phyloP scores from a whole-genome alignment of 2,113 vertebrate genomes.

The Pseudopodoces humilis region DNA sequence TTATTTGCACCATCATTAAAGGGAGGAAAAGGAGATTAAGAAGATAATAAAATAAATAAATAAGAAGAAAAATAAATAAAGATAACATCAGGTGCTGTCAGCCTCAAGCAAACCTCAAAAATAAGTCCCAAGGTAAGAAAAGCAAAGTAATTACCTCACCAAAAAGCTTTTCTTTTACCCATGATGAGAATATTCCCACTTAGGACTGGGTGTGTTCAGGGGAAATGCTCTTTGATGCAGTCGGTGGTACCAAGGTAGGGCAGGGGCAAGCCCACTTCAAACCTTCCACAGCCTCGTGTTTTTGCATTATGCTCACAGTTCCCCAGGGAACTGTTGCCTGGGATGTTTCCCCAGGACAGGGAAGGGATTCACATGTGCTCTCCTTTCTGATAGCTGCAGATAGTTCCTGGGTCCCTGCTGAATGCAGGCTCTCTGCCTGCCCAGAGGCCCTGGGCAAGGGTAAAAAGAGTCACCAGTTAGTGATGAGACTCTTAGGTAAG shows the following conservation, averaged over 20 bases:
- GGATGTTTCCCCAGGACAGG: neutral
- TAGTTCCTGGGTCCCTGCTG: neutral
- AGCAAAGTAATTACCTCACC: neutral
- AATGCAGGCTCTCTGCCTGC: rapidly evolving
- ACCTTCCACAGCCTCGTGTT: neutral
- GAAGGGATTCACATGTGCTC: rapidly evolving
- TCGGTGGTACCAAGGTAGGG: neutral
- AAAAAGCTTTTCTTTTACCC: neutral
- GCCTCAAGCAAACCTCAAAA: neutral
- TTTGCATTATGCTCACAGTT: rapidly evolving
- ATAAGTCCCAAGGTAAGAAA: neutral
- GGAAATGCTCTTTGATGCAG: neutral
- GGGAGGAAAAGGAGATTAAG: neutral
- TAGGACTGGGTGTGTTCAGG: neutral
- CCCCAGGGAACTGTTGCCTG: no score
- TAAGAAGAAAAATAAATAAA: no score
- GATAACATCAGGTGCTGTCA: neutral
- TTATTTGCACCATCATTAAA: neutral
- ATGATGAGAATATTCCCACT: neutral
- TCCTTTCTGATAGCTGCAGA: neutral
- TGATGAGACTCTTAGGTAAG: neutral
- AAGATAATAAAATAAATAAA: neutral
- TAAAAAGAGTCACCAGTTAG: neutral
- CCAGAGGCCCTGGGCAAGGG: neutral
- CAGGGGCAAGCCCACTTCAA: neutral